Percentiles rank a stretch among this genome's conserved stretches.
Evolutionary conservation across 2,113 vertebrate genomes (phyloP).

Genomic region (Gambusia affinis): DNA sequence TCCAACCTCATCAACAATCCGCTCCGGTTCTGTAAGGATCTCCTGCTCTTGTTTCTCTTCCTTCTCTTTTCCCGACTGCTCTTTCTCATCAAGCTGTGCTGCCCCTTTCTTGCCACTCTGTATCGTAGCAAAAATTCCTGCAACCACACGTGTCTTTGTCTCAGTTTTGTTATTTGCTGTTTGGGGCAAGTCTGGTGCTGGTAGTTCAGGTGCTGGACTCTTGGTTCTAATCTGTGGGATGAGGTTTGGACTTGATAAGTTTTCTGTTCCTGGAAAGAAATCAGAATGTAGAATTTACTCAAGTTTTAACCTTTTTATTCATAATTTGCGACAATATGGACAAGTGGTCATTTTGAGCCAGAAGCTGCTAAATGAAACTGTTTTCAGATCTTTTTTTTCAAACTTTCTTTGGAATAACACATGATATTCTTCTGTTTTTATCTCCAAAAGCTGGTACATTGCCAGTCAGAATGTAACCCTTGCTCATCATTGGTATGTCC

Average conservation of each 20-base stretch:
- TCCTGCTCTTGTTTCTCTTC: conserved; percentile 38
- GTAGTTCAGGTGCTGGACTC: conserved; percentile 54
- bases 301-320: background rate
- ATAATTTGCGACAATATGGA: background rate
- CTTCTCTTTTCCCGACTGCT: conserved; percentile 22
- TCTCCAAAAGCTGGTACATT: background rate
- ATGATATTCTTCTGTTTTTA: too few relatives aligned
- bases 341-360: background rate
- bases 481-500: too few relatives aligned
- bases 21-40: conserved; percentile 30
- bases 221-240: conserved; percentile 52
- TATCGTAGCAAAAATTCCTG: conserved; percentile 32
- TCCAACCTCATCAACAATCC: conserved; percentile 30
- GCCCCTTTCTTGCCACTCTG: conserved; percentile 28
- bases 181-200: conserved; percentile 45
- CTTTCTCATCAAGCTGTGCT: conserved; percentile 21
- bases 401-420: background rate
- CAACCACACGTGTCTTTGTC: conserved; percentile 26
- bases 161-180: conserved; percentile 49
- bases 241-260: conserved; percentile 66
- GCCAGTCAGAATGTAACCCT: background rate
- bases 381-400: background rate
- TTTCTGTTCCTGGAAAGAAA: conserved; percentile 78
- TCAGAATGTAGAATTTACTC: conserved; percentile 50
- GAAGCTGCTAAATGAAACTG: background rate